A percentile compares a stretch with the other conserved stretches of the same genome.
These are phyloP conservation scores for Cantharis nigra DNA, from an alignment of 2,888 invertebrate species.

Conservation along the genomic window DNA sequence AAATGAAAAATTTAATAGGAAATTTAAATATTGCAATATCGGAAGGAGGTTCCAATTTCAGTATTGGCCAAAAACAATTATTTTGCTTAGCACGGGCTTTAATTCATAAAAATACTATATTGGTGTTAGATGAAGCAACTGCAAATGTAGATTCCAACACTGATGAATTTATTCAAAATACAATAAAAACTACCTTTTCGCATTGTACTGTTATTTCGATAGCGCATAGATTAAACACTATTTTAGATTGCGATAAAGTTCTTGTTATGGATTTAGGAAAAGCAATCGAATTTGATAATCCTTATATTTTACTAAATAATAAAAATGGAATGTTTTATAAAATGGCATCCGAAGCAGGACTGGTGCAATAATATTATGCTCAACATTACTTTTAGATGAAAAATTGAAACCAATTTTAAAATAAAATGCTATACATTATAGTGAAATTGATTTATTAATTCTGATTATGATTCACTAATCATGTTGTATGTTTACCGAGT, in stretches of 20 bases:
- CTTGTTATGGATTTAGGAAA: constrained; percentile 77
- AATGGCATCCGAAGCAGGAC: constrained; percentile 67
- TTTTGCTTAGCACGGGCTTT: constrained; percentile 70
- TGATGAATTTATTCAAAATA: constrained; percentile 74
- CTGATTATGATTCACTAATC: no score
- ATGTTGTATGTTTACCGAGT: no score
- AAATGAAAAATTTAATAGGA: constrained; percentile 69
- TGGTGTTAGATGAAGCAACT: constrained; percentile 69
- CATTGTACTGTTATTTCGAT: constrained; percentile 80
- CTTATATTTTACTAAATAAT: constrained; percentile 66
- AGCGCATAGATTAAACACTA: constrained; percentile 79
- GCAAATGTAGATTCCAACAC: constrained; percentile 79
- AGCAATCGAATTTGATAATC: constrained; percentile 75
- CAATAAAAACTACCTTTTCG: constrained; percentile 72
- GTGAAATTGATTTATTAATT: no score
- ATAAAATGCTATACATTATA: no score
- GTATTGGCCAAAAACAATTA: constrained; percentile 64
- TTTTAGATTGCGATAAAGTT: constrained; percentile 81
- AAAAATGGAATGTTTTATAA: constrained; percentile 65
- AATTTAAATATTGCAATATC: constrained; percentile 70
- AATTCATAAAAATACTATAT: constrained; percentile 50
- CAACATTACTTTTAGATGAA: not conserved
- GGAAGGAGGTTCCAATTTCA: constrained; percentile 61
- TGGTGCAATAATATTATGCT: not conserved
- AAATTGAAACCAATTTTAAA: no score